Evolutionary conservation across 2,113 vertebrate species (phyloP), one percentile per base, ranked within the genome.

Genomic region (Protobothrops mucrosquamatus): DNA sequence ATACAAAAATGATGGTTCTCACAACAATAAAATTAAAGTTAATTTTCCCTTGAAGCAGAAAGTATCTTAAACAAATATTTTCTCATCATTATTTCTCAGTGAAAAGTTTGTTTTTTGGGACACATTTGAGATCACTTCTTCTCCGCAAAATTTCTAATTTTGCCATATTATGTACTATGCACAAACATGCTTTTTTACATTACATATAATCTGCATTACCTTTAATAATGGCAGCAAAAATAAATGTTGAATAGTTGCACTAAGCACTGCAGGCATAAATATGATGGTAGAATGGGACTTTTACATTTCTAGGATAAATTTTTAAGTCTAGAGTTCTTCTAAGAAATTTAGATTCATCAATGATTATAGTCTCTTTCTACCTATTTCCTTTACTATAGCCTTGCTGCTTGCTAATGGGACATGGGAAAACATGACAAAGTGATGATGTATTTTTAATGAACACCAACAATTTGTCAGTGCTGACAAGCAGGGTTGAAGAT

Each of bases 1-100:
- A 93, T 81, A 94, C 85, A 95, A 94, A 93, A 0, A 92, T 15
- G 0, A 93, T 89, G 93, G 85, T 89, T 64, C 48, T 85, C 29
- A 92, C 93, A 89, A 92, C 95, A 89, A 91, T 55, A 57, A 97
- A 95, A 39, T 95, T 92, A 97, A 97, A 48, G 94, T 97, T 97
- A 89, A 15, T 14, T 54, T 95, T 96, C 92, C 96, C 95, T 94
- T 96, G 95, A 96, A 97, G 97, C 0, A 95, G 96, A 96, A 95
- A 93, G 94, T 94, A 91, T 95, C 95, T 96, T 94, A 97, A 97
- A 96, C 91, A 95, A 95, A 92, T 96, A 91, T 97, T 98, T 98
- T 98, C 97, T 98, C 97, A 98, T 98, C 97, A 97, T 98, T 98
- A 98, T 97, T 98, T 97, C 97, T 97, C 94, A 95, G 95, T 97